Conservation (phyloP, 2,113 vertebrate genomes). For the Pluvialis apricaria region DNA sequence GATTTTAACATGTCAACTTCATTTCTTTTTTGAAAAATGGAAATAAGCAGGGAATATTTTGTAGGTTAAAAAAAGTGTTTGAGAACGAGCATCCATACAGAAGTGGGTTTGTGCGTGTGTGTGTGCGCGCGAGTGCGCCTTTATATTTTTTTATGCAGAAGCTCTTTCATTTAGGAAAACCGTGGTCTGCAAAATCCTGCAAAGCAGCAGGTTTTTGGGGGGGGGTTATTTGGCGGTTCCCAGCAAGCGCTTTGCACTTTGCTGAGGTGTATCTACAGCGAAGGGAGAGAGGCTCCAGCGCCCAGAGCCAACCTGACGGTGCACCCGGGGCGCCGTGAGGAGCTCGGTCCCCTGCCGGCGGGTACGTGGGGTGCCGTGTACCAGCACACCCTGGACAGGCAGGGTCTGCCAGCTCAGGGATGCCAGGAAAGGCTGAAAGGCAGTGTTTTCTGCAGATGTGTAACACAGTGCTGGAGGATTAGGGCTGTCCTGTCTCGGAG, state of each 20-base stretch:
- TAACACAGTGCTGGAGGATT: rapidly evolving
- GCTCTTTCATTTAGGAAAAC: conserved; percentile 5
- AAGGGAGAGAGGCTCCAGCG: background rate
- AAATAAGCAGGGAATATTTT: conserved; percentile 43
- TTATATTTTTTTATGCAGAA: background rate
- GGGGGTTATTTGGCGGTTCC: background rate
- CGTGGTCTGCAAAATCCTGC: background rate
- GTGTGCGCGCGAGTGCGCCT: rapidly evolving
- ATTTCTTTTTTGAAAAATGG: conserved; percentile 47
- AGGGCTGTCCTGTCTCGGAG: background rate
- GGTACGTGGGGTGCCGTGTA: background rate
- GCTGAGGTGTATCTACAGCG: background rate
- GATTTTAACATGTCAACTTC: conserved; percentile 46
- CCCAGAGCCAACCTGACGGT: background rate
- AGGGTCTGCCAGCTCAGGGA: background rate
- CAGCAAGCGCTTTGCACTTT: background rate
- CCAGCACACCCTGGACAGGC: background rate
- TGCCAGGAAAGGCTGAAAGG: background rate
- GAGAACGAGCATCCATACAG: conserved; percentile 5
- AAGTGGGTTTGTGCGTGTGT: background rate
- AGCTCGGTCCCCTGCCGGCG: background rate
- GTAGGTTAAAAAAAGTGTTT: conserved; percentile 51
- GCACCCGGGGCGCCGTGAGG: background rate
- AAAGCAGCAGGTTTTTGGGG: background rate
- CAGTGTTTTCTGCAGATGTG: background rate